Evolutionary conservation across 2,113 vertebrate genomes (phyloP).

Genomic region (Sardina pilchardus): DNA sequence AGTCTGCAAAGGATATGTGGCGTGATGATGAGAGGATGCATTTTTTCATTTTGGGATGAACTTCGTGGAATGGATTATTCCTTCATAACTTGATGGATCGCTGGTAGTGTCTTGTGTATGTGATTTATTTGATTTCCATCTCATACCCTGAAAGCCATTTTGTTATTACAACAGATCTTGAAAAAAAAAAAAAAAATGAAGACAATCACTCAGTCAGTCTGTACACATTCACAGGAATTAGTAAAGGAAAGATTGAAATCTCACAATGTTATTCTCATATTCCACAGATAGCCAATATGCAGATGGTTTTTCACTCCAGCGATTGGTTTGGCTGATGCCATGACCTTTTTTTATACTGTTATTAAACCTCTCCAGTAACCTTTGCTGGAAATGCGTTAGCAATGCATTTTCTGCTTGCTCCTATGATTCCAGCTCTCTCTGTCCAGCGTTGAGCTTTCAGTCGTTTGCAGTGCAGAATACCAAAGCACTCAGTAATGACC

Average conservation of each 20-base stretch:
- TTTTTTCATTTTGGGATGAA: conserved; percentile 38
- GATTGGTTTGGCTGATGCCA: conserved; percentile 73
- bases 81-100: conserved; percentile 43
- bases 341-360: conserved; percentile 67
- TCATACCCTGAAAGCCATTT: conserved; percentile 54
- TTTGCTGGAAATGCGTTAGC: conserved; percentile 63
- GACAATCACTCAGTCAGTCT: conserved; percentile 23
- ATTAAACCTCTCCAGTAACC: conserved; percentile 71
- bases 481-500: neutral
- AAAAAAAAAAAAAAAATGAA: conserved; percentile 48
- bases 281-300: conserved; percentile 67
- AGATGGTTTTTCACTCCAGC: conserved; percentile 62
- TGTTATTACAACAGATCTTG: conserved; percentile 37
- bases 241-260: conserved; percentile 35
- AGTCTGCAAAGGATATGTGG: neutral
- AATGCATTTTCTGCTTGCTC: conserved; percentile 45
- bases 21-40: neutral
- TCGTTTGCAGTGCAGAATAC: neutral
- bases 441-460: neutral
- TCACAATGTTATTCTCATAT: conserved; percentile 55
- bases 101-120: neutral
- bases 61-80: conserved; percentile 38
- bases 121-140: conserved; percentile 43
- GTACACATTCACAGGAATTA: conserved; percentile 41
- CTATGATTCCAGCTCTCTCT: neutral